Evolutionary conservation across 2,113 vertebrate species (phyloP).

Genomic region (Chrysochloris asiatica): DNA sequence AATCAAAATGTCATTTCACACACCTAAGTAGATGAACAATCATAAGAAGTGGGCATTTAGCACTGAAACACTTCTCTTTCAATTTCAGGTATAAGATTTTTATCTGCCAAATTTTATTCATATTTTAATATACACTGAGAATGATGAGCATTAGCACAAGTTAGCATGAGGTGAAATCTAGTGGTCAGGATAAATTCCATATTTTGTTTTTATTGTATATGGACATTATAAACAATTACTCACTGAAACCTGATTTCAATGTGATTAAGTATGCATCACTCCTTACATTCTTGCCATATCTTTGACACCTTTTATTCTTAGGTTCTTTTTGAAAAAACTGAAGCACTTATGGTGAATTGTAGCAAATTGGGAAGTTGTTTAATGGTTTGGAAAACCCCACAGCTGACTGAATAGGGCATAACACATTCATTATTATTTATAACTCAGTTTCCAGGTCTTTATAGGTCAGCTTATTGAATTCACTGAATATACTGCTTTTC

Average conservation of each 20-base stretch:
- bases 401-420: slow-evolving; percentile 65
- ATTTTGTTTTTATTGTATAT: slow-evolving; percentile 32
- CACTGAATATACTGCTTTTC: slow-evolving; percentile 60
- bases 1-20: background rate
- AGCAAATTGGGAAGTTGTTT: slow-evolving; percentile 71
- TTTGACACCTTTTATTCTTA: slow-evolving; percentile 38
- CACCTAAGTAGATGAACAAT: background rate
- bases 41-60: background rate
- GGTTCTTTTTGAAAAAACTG: slow-evolving; percentile 39
- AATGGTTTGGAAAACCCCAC: slow-evolving; percentile 71
- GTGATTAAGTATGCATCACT: slow-evolving; percentile 49
- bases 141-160: background rate
- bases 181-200: background rate
- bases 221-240: slow-evolving; percentile 11
- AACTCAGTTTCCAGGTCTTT: slow-evolving; percentile 66
- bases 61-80: background rate
- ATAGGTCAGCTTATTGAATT: slow-evolving; percentile 67
- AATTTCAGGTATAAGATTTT: background rate
- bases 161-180: background rate
- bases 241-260: background rate
- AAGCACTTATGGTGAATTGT: slow-evolving; percentile 46
- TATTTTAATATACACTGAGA: background rate
- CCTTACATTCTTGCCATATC: slow-evolving; percentile 4
- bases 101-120: background rate
- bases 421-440: slow-evolving; percentile 76